Evolutionary conservation across 2,888 invertebrate species (phyloP).

Genomic region (Caenorhabditis sp.): DNA sequence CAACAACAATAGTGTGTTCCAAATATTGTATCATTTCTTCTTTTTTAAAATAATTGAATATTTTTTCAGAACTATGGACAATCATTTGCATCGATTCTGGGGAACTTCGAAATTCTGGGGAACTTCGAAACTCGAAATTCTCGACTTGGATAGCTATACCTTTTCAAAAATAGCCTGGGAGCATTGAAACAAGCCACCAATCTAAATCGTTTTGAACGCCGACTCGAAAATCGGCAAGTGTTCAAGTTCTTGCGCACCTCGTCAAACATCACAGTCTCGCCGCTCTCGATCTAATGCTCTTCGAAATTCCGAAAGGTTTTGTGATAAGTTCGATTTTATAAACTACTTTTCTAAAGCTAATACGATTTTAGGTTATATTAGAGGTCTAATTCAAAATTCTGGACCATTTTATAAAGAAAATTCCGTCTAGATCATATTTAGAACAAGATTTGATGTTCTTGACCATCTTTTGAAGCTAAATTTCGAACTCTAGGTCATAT

Average conservation of each 20-base stretch:
- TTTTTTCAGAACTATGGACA: not conserved
- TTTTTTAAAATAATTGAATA: too few species aligned
- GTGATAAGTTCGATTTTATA: too few species aligned
- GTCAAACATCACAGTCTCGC: not conserved
- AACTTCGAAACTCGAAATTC: not conserved
- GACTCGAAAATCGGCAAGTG: not conserved
- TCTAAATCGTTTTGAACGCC: not conserved
- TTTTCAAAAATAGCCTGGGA: not conserved
- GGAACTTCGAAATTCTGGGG: not conserved
- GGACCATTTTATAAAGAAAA: too few species aligned
- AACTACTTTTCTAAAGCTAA: too few species aligned
- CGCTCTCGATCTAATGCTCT: not conserved
- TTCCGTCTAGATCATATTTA: too few species aligned
- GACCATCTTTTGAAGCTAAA: too few species aligned
- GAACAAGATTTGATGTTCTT: too few species aligned
- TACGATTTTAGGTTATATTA: too few species aligned
- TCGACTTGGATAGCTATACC: not conserved
- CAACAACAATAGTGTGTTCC: too few species aligned
- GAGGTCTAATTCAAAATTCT: too few species aligned
- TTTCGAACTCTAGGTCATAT: too few species aligned
- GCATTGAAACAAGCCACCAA: not conserved
- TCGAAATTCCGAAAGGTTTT: not conserved
- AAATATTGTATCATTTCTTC: too few species aligned
- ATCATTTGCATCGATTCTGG: not conserved
- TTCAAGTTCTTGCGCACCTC: not conserved